These are phyloP conservation scores for Caenorhabditis japonica DNA, from an alignment of 2,888 invertebrate species.

Conservation along the genomic window DNA sequence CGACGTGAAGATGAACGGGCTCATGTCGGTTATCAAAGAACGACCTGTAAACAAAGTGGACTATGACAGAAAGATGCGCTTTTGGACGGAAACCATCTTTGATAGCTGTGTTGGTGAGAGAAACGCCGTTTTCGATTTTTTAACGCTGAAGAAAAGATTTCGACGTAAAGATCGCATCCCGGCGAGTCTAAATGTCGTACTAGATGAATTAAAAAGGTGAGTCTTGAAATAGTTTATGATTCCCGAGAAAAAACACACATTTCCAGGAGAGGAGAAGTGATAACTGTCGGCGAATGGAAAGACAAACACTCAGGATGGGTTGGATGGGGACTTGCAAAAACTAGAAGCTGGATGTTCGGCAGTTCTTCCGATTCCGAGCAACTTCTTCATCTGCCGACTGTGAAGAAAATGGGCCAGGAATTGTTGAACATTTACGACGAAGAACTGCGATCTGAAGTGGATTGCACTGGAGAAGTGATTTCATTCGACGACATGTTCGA, in stretches of 20 bases:
- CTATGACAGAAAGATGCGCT: constrained; percentile 69
- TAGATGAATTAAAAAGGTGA: constrained; percentile 68
- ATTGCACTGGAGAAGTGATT: constrained; percentile 63
- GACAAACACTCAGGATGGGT: constrained; percentile 61
- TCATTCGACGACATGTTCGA: constrained; percentile 59
- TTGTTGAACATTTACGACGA: constrained; percentile 56
- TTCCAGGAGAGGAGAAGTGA: constrained; percentile 54
- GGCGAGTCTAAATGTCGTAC: constrained; percentile 62
- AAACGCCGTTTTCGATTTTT: constrained; percentile 61
- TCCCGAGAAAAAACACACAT: neutral
- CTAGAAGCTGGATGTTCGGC: constrained; percentile 60
- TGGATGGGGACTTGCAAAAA: constrained; percentile 63
- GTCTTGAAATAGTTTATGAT: constrained; percentile 6
- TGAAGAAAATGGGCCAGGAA: constrained; percentile 54
- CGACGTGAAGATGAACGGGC: constrained; percentile 66
- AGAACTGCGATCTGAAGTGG: constrained; percentile 65
- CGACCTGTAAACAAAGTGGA: constrained; percentile 70
- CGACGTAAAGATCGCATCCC: constrained; percentile 69
- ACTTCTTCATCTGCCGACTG: constrained; percentile 59
- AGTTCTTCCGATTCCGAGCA: constrained; percentile 26
- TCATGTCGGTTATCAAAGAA: constrained; percentile 68
- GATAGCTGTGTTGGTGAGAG: constrained; percentile 62
- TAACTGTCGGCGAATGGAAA: constrained; percentile 58
- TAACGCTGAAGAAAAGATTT: constrained; percentile 66
- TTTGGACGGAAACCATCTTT: constrained; percentile 67